phyloP scores from a whole-genome alignment of 2,797 vertebrate genomes.

The Lophius americanus region DNA sequence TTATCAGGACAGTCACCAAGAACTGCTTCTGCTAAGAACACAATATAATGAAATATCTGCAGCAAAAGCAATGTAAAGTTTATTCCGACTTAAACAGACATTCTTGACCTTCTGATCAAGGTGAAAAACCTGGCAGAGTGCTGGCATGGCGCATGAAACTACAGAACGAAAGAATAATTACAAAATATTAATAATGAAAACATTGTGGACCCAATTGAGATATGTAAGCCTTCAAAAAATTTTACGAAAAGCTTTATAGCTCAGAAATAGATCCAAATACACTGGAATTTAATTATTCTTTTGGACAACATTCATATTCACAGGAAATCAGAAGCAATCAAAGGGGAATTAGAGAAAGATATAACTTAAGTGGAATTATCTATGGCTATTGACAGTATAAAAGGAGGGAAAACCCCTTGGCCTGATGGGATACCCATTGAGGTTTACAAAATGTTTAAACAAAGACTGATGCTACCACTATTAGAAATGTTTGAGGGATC shows the following conservation, averaged over 20 bases:
- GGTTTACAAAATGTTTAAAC: background rate
- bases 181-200: conserved; percentile 1
- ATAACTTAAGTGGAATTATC: background rate
- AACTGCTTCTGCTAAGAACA: too few species aligned
- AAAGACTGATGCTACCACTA: background rate
- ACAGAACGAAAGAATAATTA: too few species aligned
- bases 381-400: background rate
- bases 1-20: too few species aligned
- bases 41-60: too few species aligned
- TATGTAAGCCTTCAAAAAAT: background rate
- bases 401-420: background rate
- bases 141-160: too few species aligned
- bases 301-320: background rate
- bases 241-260: conserved; percentile 6
- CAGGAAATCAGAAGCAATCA: conserved; percentile 1
- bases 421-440: background rate
- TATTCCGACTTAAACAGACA: too few species aligned
- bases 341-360: background rate
- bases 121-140: too few species aligned
- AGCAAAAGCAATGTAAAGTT: too few species aligned
- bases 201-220: conserved; percentile 3
- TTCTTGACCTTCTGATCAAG: too few species aligned
- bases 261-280: background rate
- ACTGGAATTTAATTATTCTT: too few species aligned
- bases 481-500: conserved; percentile 1